Percentiles rank a stretch among this genome's conserved stretches.
phyloP scores from a whole-genome alignment of 2,888 invertebrate species.

The Gastracanthus pulcherrimus region DNA sequence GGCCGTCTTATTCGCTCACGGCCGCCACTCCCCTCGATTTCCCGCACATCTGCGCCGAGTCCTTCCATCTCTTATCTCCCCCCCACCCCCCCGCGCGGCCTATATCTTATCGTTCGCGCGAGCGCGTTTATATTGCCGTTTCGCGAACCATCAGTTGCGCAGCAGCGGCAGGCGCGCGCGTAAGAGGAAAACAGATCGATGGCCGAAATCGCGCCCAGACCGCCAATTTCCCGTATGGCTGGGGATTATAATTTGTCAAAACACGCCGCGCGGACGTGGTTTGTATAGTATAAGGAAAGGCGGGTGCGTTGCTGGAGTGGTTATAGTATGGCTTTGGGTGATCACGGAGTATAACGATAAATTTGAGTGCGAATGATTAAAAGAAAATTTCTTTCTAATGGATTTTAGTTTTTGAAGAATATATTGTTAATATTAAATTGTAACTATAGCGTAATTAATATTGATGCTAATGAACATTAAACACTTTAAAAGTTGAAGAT shows the following conservation, averaged over 20 bases:
- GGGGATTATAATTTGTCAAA: conserved; percentile 33
- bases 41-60: not conserved
- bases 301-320: not conserved
- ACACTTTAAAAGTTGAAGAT: too few species aligned
- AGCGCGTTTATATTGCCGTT: not conserved
- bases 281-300: not conserved
- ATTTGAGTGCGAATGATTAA: not conserved
- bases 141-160: not conserved
- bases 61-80: not conserved
- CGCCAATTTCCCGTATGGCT: conserved; percentile 10
- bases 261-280: not conserved
- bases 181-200: not conserved
- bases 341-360: not conserved
- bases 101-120: not conserved
- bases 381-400: not conserved
- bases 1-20: not conserved
- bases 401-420: too few species aligned
- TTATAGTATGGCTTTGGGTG: too few species aligned
- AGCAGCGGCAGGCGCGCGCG: too few species aligned
- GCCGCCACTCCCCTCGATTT: not conserved
- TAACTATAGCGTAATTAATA: too few species aligned
- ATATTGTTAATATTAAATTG: too few species aligned
- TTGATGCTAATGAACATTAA: too few species aligned
- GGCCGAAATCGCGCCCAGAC: not conserved
- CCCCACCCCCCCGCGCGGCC: not conserved